A percentile compares a stretch with the other conserved stretches of the same genome.
These are phyloP conservation scores for Ramazzottius varieornatus DNA, from an alignment of 2,888 invertebrate genomes.

Conservation along the genomic window DNA sequence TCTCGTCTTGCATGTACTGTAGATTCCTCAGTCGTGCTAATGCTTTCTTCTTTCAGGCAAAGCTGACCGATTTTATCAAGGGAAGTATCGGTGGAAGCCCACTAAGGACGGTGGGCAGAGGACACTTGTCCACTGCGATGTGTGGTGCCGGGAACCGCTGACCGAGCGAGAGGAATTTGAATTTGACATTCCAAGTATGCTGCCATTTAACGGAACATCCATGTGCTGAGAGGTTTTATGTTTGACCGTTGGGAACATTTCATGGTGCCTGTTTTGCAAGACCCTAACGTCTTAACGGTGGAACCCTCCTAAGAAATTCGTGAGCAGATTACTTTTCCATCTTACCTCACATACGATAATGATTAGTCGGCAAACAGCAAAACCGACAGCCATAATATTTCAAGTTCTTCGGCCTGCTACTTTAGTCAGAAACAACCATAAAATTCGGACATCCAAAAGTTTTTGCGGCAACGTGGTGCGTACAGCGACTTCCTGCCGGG, in stretches of 20 bases:
- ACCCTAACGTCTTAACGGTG: conserved; percentile 11
- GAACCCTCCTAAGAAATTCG: conserved; percentile 11
- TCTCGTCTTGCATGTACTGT: no score
- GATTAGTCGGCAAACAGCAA: no score
- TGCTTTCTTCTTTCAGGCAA: conserved; percentile 33
- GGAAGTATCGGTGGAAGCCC: conserved; percentile 6
- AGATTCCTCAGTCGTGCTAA: background rate
- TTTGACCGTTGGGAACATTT: background rate
- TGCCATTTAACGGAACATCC: background rate
- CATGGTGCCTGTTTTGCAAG: conserved; percentile 8
- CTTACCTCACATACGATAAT: no score
- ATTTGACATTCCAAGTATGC: conserved; percentile 7
- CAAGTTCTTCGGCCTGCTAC: background rate
- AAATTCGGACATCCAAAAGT: conserved; percentile 1
- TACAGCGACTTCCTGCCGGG: conserved; percentile 66
- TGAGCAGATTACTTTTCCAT: no score
- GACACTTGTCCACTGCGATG: background rate
- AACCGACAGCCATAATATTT: no score
- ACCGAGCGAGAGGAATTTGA: conserved; percentile 12
- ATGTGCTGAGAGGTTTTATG: no score
- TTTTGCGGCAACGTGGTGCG: conserved; percentile 40
- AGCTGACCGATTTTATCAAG: conserved; percentile 66
- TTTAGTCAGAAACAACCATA: background rate
- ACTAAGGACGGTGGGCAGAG: conserved; percentile 8
- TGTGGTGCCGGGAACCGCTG: background rate